Base-by-base conservation (phyloP, 2,888 invertebrate species). In the Tetanocera ferruginea region DNA sequence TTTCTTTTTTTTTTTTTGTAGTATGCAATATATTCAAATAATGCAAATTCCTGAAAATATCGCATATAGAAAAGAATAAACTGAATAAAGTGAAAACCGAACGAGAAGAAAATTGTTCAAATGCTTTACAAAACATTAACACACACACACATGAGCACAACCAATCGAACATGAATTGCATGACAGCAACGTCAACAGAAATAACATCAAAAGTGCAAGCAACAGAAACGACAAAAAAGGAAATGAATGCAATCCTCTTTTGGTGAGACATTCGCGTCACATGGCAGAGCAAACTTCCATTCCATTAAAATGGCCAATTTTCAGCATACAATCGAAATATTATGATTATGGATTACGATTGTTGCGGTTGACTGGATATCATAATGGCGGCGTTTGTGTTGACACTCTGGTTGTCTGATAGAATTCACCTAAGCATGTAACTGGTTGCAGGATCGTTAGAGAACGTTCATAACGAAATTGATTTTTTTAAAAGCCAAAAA, bases 301-400 rank as follows among this genome's bases (percentile, higher is more conserved):
- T 31, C 52, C 57, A 43, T 43, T 72, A 57, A 37, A 37, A 34
- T 37, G 34, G 77, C 57, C 73, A 76, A 79, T 79, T 73, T 72
- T 73, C 73, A 70, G 49, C 67, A 69, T 74, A 75, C 77, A 77
- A 76, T 76, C 72, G 77, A 19, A 76, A 75, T 77, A 77, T 79
- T 79, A 79, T 79, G 79, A 79, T 71, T 79, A 77, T 72, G 77
- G 71, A 79, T 79, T 77, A 79, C 76, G 76, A 77, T 77, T 76
- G 72, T 77, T 77, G 79, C 67, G 76, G 79, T 76, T 77, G 79
- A 77, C 71, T 79, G 62, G 76, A 77, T 77, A 77, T 79, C 79
- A 79, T 75, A 77, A 79, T 75, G 74, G 79, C 77, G 76, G 60
- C 70, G 76, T 64, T 78, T 78, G 76, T 78, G 73, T 78, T 76